Evolutionary conservation across 2,888 invertebrate genomes (phyloP), one percentile per base, ranked within the genome.

Genomic region (Oconnorella tubifera): DNA sequence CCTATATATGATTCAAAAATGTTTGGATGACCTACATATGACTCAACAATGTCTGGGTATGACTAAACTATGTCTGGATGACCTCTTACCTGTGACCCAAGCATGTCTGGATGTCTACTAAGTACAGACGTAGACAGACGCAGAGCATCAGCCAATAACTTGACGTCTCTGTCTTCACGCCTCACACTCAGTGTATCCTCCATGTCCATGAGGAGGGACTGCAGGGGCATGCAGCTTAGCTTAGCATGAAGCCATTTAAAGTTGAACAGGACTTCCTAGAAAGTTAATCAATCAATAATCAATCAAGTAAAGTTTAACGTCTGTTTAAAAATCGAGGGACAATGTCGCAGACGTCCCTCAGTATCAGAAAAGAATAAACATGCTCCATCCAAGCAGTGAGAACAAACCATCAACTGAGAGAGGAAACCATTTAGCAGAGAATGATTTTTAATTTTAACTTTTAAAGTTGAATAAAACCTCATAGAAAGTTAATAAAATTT

Each of bases 241-340:
- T 98, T 98, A 0, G 97, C 95, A 78, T 96, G 95, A 0, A 98
- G 85, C 94, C 97, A 99, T 76, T 93, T 90, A 80, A 97, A 98
- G 83, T 97, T 97, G 83, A 99, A 99, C 0, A 98, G 85, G 0
- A 97, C 96, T 77, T 94, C 88, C 51, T 89, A 89, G 78, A 92
- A 93, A n/a, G n/a, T n/a, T n/a, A n/a, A n/a, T n/a, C n/a, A n/a
- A n/a, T n/a, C n/a, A n/a, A n/a, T n/a, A n/a, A n/a, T n/a, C n/a
- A n/a, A n/a, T n/a, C n/a, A n/a, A n/a, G n/a, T n/a, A n/a, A n/a
- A n/a, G n/a, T n/a, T n/a, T n/a, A n/a, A n/a, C n/a, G n/a, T n/a
- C n/a, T n/a, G n/a, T n/a, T n/a, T n/a, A n/a, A n/a, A n/a, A n/a
- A n/a, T n/a, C n/a, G n/a, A n/a, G n/a, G n/a, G n/a, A n/a, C n/a